phyloP scores from a whole-genome alignment of 2,797 vertebrate genomes.

The Gymnopithys bicolor region DNA sequence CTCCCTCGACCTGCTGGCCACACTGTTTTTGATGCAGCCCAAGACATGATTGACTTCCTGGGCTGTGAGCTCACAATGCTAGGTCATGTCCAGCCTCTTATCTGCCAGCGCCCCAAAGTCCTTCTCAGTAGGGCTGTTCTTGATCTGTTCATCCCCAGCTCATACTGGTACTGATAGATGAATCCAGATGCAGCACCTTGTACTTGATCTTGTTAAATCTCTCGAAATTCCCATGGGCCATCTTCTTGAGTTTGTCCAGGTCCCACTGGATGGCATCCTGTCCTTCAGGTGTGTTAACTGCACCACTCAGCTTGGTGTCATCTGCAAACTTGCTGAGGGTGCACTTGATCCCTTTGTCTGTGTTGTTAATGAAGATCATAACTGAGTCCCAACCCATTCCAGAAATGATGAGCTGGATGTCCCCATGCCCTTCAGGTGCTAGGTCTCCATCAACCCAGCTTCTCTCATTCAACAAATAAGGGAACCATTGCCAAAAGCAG shows the following conservation, averaged over 20 bases:
- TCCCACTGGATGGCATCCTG: background rate
- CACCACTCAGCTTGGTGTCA: background rate
- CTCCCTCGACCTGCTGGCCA: background rate
- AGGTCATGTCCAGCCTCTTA: background rate
- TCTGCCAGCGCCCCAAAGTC: background rate
- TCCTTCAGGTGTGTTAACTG: background rate
- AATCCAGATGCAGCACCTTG: background rate
- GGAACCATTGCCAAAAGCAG: background rate
- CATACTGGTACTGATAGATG: background rate
- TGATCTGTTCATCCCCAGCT: background rate
- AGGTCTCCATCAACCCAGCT: background rate
- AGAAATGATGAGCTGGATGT: background rate
- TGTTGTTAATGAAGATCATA: background rate
- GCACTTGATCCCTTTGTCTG: background rate
- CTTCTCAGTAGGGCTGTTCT: background rate
- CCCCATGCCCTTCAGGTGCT: background rate
- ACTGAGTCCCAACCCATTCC: background rate
- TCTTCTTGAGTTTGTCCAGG: background rate
- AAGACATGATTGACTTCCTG: background rate
- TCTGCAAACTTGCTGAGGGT: background rate
- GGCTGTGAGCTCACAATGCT: background rate
- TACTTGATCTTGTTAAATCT: background rate
- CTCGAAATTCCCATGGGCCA: background rate
- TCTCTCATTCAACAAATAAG: background rate
- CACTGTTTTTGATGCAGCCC: background rate